phyloP scores from a whole-genome alignment of 2,113 vertebrate species.

The Capreolus pygargus region DNA sequence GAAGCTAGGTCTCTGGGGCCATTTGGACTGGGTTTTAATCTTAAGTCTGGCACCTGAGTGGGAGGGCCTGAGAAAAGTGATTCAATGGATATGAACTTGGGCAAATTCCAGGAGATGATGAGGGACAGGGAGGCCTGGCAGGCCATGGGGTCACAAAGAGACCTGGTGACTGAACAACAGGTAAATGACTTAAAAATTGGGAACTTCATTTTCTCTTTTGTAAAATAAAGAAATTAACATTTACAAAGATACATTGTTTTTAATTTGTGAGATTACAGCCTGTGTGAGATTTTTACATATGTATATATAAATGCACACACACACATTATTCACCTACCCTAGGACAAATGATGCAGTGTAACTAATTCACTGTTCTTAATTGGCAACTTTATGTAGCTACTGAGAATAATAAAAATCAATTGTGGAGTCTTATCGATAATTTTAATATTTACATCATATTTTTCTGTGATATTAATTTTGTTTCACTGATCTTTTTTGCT shows the following conservation, averaged over 20 bases:
- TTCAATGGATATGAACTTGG: neutral
- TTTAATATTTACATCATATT: neutral
- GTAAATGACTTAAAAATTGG: neutral
- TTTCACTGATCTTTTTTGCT: neutral
- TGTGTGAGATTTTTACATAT: neutral
- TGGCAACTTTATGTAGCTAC: neutral
- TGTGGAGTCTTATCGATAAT: neutral
- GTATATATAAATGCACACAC: neutral
- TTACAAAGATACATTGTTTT: neutral
- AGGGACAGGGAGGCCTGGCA: neutral
- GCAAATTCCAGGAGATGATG: neutral
- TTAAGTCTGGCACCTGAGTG: neutral
- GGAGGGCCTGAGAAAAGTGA: neutral
- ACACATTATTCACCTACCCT: neutral
- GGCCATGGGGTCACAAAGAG: neutral
- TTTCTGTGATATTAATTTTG: neutral
- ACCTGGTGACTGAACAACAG: neutral
- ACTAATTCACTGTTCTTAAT: neutral
- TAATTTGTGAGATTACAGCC: neutral
- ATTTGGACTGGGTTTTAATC: neutral
- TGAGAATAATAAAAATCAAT: neutral
- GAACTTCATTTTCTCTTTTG: neutral
- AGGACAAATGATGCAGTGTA: neutral
- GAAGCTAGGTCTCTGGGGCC: rapidly evolving
- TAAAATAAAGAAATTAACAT: neutral